Percentiles rank a stretch among this genome's conserved stretches.
phyloP scores from a whole-genome alignment of 2,113 vertebrate genomes.

The Candoia aspera region DNA sequence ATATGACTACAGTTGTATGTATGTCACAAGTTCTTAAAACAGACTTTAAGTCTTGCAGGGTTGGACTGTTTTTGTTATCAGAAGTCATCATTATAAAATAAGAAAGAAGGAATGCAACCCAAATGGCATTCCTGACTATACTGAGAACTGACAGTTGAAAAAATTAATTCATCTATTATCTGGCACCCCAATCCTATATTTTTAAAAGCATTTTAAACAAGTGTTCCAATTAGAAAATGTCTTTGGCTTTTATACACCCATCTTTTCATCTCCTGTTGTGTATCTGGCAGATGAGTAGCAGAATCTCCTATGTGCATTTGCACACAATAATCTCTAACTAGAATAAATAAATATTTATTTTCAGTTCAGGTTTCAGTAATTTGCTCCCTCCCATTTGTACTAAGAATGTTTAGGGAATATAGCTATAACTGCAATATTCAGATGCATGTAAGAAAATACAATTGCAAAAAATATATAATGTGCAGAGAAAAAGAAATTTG shows the following conservation, averaged over 20 bases:
- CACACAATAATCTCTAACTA: not conserved
- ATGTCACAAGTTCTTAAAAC: not conserved
- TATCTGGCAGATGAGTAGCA: not conserved
- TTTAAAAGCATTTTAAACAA: not conserved
- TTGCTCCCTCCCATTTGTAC: not conserved
- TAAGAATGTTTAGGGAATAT: not conserved
- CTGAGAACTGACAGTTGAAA: not conserved
- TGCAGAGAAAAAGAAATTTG: not conserved
- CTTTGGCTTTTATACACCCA: not conserved
- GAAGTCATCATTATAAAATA: not conserved
- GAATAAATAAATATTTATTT: not conserved
- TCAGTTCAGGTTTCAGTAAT: not conserved
- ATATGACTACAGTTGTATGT: not conserved
- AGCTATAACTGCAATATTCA: not conserved
- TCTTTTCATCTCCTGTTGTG: not conserved
- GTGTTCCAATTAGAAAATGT: not conserved
- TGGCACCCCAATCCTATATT: not conserved
- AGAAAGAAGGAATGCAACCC: not conserved
- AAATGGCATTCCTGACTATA: not conserved
- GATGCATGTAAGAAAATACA: not conserved
- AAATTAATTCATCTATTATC: not conserved
- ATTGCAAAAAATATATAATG: not conserved
- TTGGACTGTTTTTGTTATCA: not conserved
- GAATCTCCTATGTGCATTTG: not conserved
- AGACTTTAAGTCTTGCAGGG: not conserved